Evolutionary conservation across 1,140 invertebrate genomes (phyloP).

Genomic region (Prorops nasuta): DNA sequence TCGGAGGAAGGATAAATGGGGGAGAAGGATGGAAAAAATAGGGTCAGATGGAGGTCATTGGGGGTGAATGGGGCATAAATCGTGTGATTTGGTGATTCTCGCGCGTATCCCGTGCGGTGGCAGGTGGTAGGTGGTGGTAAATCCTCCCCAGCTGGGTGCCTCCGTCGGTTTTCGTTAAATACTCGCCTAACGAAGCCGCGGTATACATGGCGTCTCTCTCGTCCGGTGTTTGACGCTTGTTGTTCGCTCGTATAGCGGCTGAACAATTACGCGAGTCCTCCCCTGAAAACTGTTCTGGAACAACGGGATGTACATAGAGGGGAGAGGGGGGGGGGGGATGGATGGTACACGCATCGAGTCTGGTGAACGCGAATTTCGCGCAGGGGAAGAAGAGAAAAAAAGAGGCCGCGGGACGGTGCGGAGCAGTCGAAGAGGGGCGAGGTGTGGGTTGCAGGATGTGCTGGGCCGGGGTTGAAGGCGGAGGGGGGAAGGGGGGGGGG

Average conservation of each 20-base stretch:
- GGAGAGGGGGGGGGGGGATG: neutral
- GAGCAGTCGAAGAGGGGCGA: too few species aligned
- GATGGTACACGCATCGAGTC: too few species aligned
- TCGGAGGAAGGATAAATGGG: too few species aligned
- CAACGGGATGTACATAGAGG: neutral
- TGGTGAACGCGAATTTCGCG: conserved; percentile 3
- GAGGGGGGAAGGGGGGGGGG: too few species aligned
- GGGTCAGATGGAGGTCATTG: conserved; percentile 9
- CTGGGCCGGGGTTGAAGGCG: too few species aligned
- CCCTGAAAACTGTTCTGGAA: conserved; percentile 20
- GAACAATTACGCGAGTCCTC: conserved; percentile 37
- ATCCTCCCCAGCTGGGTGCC: too few species aligned
- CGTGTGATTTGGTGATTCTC: conserved; percentile 1
- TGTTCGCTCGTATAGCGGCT: conserved; percentile 28
- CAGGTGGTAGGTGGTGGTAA: neutral
- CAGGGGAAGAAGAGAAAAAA: neutral
- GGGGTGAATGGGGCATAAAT: neutral
- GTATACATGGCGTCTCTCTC: too few species aligned
- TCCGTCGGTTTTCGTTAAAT: conserved; percentile 34
- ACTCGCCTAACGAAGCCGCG: conserved; percentile 36
- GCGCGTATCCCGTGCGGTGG: conserved; percentile 9
- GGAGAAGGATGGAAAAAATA: conserved; percentile 10
- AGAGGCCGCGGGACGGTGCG: too few species aligned
- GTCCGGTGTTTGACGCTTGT: conserved; percentile 34
- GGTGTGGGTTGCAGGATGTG: too few species aligned